Conservation (phyloP, 2,797 vertebrate genomes). For the Bradypus variegatus region DNA sequence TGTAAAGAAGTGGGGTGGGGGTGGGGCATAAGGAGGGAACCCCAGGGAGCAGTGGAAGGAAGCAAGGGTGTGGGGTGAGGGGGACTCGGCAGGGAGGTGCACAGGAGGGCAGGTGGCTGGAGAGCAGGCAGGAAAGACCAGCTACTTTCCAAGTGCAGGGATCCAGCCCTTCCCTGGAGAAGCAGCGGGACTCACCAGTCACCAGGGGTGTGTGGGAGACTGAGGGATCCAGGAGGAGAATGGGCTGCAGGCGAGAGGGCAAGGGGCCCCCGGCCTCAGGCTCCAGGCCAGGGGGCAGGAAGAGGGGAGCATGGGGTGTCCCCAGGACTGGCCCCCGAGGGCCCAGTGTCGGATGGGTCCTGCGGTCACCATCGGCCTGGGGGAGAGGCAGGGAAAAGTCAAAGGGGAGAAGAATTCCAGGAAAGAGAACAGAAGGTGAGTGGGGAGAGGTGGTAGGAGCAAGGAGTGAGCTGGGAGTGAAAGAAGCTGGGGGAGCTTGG, state of each 20-base stretch:
- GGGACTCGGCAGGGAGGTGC: neutral
- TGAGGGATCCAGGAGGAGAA: constrained; percentile 92
- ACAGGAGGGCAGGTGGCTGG: neutral
- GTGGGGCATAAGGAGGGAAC: constrained; percentile 9
- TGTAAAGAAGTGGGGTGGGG: constrained; percentile 54
- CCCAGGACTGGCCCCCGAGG: constrained; percentile 74
- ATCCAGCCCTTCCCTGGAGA: neutral
- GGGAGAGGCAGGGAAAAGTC: neutral
- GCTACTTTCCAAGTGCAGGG: neutral
- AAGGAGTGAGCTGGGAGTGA: neutral
- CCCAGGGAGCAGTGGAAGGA: neutral
- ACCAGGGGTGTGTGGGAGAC: constrained; percentile 82
- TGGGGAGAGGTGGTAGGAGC: neutral
- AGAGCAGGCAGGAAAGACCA: neutral
- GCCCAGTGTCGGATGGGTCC: constrained; percentile 69
- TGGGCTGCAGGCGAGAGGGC: constrained; percentile 81
- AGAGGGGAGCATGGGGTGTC: constrained; percentile 75
- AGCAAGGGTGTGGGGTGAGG: neutral
- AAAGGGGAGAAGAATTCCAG: accelerated
- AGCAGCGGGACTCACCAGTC: constrained; percentile 75
- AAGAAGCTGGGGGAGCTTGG: neutral
- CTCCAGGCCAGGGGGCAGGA: constrained; percentile 83
- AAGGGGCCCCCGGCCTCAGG: constrained; percentile 77
- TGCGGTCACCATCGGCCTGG: constrained; percentile 80
- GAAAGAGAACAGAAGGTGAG: neutral